Base-by-base conservation (phyloP, 2,888 invertebrate genomes). In the Chymomyza caudatula region DNA sequence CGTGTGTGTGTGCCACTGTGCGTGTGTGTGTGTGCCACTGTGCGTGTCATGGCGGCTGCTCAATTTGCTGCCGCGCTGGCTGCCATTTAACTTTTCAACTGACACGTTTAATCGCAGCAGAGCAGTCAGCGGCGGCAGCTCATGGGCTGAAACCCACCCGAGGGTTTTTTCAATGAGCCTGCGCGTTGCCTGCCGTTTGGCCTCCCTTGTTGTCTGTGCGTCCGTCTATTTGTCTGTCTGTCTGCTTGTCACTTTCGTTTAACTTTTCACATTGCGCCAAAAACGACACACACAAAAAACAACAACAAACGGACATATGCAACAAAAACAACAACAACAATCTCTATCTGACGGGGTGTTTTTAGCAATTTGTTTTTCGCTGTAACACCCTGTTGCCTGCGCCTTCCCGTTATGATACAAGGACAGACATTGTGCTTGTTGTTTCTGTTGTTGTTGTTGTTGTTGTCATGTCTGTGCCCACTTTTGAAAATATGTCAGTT, bases 201-300 rank as follows among this genome's bases (percentile, higher is more conserved):
- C 43, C 20, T 20, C 1, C 23, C 19, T 20, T 52, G 59, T 47
- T 59, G 25, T n/a, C n/a, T n/a, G n/a, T n/a, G n/a, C n/a, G n/a
- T n/a, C n/a, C n/a, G 47, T 15, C 49, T n/a, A n/a, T n/a, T n/a
- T n/a, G n/a, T n/a, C n/a, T n/a, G n/a, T n/a, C n/a, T n/a, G n/a
- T n/a, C n/a, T n/a, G n/a, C 74, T 79, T 86, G 86, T 82, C 86
- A 85, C 86, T 87, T 84, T 87, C 82, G 75, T 84, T 87, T 77
- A 80, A 81, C 75, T 76, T 80, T 83, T 77, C 76, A 72, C 74
- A 75, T 73, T 67, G 73, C 66, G 54, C 67, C 37, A 20, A 55
- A 55, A 56, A 65, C 17, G 58, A 25, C 52, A 53, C 43, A 51
- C 29, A 51, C 19, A 25, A 44, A 43, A 42, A 49, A 49, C 20